A percentile compares a stretch with the other conserved stretches of the same genome.
These are phyloP conservation scores for Periplaneta americana DNA, from an alignment of 1,140 invertebrate species.

Conservation along the genomic window DNA sequence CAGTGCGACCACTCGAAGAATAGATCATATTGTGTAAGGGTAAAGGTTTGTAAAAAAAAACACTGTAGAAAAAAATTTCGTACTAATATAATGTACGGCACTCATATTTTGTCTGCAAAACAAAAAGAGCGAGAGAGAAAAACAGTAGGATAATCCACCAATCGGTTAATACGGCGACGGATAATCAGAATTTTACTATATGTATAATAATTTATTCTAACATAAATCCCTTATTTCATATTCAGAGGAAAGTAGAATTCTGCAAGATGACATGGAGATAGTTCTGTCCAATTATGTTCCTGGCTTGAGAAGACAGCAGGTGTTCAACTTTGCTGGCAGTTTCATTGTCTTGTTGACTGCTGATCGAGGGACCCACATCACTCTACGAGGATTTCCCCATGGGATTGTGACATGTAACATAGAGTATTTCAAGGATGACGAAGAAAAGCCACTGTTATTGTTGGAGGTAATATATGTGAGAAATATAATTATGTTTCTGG, in stretches of 20 bases:
- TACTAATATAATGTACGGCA: too few species aligned
- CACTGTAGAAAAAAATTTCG: too few species aligned
- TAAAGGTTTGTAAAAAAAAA: too few species aligned
- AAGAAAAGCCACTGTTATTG: conserved; percentile 59
- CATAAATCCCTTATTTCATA: conserved; percentile 16
- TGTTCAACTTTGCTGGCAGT: conserved; percentile 52
- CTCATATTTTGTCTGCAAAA: too few species aligned
- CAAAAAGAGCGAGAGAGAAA: too few species aligned
- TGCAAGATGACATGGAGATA: conserved; percentile 58
- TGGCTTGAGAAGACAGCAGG: conserved; percentile 53
- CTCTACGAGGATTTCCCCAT: conserved; percentile 61
- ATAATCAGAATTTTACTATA: too few species aligned
- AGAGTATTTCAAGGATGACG: conserved; percentile 71
- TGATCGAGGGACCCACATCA: conserved; percentile 60
- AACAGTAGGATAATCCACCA: too few species aligned
- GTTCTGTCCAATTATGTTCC: conserved; percentile 61
- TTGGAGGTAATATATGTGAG: conserved; percentile 54
- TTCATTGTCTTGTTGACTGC: conserved; percentile 60
- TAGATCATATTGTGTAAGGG: too few species aligned
- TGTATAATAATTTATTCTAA: too few species aligned
- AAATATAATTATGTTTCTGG: conserved; percentile 7
- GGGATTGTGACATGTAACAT: conserved; percentile 72
- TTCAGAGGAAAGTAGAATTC: conserved; percentile 50
- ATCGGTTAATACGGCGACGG: too few species aligned
- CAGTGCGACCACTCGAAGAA: too few species aligned